Evolutionary conservation across 2,797 vertebrate species (phyloP), one percentile per base, ranked within the genome.

Genomic region (Danio choprae): DNA sequence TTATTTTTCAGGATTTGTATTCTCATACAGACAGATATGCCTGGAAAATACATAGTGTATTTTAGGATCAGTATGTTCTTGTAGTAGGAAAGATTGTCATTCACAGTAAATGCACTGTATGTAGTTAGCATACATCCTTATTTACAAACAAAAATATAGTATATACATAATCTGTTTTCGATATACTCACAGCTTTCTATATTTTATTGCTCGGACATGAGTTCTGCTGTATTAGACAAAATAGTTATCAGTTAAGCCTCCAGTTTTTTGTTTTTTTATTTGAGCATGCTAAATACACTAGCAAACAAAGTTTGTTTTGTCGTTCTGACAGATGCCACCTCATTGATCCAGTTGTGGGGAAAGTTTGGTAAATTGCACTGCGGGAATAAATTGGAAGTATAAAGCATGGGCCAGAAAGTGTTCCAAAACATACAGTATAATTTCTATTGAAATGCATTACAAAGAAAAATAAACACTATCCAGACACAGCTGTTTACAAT

Each of bases 131-230:
- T 86, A 89, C 84, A 87, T 50, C 58, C 87, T 89, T 89, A 86
- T 89, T 91, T 87, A 88, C 86, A 84, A 72, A 89, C 89, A 92
- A 91, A 93, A 93, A 92, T 89, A 92, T 70, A 84, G 56, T 92
- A 92, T 94, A 91, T 94, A 94, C 92, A 93, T 85, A 79, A 83
- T 90, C 78, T 85, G 81, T 88, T 87, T 64, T 83, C 89, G 81
- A 85, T 50, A 59, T 83, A 87, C 60, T 89, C 86, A 89, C 81
- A 86, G 79, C 85, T 84, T 86, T 87, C 59, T 88, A 82, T 81
- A 86, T 82, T 60, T 48, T 74, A 74, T 73, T 73, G 55, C 71
- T 73, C 41, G 36, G 3, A 59, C 15, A 36, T 56, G 29, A 62
- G 58, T 60, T 72, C 18, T 44, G 13, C 18, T 58, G 18, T 29